Evolutionary conservation across 1,140 invertebrate genomes (phyloP).

Genomic region (Eumeta japonica): DNA sequence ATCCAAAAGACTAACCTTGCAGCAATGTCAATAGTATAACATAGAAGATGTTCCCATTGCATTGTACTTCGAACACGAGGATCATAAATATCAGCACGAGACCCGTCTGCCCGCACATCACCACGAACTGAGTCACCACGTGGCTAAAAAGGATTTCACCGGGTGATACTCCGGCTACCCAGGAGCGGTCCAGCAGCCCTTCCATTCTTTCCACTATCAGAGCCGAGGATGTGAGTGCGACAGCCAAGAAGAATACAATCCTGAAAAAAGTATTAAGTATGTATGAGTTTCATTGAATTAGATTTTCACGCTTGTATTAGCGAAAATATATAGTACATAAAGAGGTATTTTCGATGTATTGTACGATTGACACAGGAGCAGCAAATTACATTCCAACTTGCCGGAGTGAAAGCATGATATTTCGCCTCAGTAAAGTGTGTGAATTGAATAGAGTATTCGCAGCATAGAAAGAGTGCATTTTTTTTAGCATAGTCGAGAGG

Average conservation of each 20-base stretch:
- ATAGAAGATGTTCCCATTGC: slow-evolving; percentile 79
- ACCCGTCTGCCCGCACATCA: slow-evolving; percentile 89
- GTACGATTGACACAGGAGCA: too few relatives aligned
- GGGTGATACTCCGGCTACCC: slow-evolving; percentile 84
- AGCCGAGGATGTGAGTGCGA: slow-evolving; percentile 88
- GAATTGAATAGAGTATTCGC: too few relatives aligned
- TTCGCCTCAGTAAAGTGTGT: too few relatives aligned
- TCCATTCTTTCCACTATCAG: slow-evolving; percentile 88
- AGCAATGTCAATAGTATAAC: slow-evolving; percentile 83
- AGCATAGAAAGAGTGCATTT: too few relatives aligned
- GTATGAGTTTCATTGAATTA: too few relatives aligned
- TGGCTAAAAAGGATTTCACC: slow-evolving; percentile 90
- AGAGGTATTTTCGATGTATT: too few relatives aligned
- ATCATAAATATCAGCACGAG: slow-evolving; percentile 89
- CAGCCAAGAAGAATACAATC: slow-evolving; percentile 92
- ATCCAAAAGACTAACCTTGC: slow-evolving; percentile 70
- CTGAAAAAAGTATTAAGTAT: slow-evolving; percentile 50
- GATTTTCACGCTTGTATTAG: too few relatives aligned
- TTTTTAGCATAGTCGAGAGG: too few relatives aligned
- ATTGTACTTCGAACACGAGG: slow-evolving; percentile 82
- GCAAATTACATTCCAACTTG: too few relatives aligned
- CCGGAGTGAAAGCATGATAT: too few relatives aligned
- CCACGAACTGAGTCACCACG: slow-evolving; percentile 88
- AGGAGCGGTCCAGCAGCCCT: slow-evolving; percentile 84
- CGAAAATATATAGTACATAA: too few relatives aligned